Evolutionary conservation across 1,140 invertebrate genomes (phyloP).

Genomic region (Teleogryllus occipitalis): DNA sequence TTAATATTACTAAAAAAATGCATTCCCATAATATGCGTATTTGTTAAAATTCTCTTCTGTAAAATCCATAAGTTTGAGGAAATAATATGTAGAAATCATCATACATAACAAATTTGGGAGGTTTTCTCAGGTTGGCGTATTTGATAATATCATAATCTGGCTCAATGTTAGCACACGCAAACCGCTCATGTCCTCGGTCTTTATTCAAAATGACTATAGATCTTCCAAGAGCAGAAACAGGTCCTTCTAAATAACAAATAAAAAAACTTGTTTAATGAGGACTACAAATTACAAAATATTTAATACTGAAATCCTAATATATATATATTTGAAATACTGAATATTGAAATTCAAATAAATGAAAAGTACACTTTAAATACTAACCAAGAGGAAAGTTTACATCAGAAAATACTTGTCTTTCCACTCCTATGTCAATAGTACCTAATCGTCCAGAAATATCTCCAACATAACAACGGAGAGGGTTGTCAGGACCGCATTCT

Average conservation of each 20-base stretch:
- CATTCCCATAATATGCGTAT: too few relatives aligned
- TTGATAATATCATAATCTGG: constrained; percentile 86
- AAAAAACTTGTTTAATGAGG: background rate
- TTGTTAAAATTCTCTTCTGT: background rate
- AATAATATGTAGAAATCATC: constrained; percentile 31
- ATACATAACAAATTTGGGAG: constrained; percentile 81
- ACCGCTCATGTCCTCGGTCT: constrained; percentile 57
- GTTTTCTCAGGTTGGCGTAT: constrained; percentile 77
- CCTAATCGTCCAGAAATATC: constrained; percentile 80
- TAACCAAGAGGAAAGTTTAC: constrained; percentile 72
- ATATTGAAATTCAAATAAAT: background rate
- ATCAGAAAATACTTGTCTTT: constrained; percentile 72
- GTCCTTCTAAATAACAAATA: constrained; percentile 44
- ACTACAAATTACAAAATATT: too few relatives aligned
- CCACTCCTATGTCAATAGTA: constrained; percentile 70
- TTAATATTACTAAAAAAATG: too few relatives aligned
- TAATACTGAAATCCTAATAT: too few relatives aligned
- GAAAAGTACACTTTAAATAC: constrained; percentile 8
- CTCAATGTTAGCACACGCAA: constrained; percentile 86
- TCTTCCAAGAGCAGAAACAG: constrained; percentile 66
- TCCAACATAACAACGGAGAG: constrained; percentile 85
- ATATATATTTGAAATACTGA: too few relatives aligned
- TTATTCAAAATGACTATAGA: constrained; percentile 79
- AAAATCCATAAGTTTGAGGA: background rate
- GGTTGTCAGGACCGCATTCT: constrained; percentile 81